A percentile compares a stretch with the other conserved stretches of the same genome.
Conservation (phyloP, 2,888 invertebrate genomes). For the Chaetoderma sp. region DNA sequence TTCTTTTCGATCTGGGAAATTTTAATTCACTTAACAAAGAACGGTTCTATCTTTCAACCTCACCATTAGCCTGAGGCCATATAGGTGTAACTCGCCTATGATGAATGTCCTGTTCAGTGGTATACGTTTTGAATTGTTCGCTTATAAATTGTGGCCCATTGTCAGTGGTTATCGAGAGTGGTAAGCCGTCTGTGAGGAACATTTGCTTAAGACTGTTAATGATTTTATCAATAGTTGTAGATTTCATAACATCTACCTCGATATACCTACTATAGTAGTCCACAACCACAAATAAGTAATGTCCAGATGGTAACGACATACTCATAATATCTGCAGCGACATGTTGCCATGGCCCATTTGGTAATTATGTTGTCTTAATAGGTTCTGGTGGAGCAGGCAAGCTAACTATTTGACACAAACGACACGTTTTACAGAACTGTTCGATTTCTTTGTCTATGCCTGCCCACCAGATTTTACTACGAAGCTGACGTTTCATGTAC, state of each 20-base stretch:
- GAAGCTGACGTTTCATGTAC: neutral
- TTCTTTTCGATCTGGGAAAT: constrained; percentile 11
- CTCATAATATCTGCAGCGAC: constrained; percentile 16
- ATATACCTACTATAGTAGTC: neutral
- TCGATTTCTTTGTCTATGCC: neutral
- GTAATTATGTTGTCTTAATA: neutral
- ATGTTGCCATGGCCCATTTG: constrained; percentile 15
- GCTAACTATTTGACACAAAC: neutral
- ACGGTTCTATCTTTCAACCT: constrained; percentile 14
- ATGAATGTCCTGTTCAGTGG: constrained; percentile 7
- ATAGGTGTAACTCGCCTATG: constrained; percentile 1
- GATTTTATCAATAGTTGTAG: constrained; percentile 11
- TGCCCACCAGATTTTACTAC: constrained; percentile 4
- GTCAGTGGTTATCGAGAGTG: constrained; percentile 14
- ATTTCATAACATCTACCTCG: constrained; percentile 13
- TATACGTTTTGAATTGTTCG: constrained; percentile 6
- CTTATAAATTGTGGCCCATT: constrained; percentile 17
- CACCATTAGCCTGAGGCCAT: constrained; percentile 23
- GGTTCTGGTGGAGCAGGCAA: neutral
- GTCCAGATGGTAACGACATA: constrained; percentile 9
- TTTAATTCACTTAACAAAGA: constrained; percentile 14
- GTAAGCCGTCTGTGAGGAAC: constrained; percentile 10
- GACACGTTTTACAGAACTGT: neutral
- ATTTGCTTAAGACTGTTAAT: constrained; percentile 6
- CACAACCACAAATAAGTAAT: neutral